Base-by-base conservation (phyloP, 2,888 invertebrate species). In the Alloplasta piceator region DNA sequence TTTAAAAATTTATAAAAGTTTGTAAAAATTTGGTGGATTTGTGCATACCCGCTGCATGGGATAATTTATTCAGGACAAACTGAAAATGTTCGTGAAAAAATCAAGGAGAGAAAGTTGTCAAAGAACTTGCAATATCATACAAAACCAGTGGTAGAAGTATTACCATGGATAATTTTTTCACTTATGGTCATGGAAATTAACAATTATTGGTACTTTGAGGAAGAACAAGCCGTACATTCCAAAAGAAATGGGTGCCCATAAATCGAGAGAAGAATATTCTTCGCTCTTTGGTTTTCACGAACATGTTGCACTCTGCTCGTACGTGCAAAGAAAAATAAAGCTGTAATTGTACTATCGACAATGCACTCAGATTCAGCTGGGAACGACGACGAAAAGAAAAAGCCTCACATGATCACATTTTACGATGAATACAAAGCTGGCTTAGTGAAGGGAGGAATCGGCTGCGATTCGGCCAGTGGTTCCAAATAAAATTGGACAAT, bases 21-120 rank as follows among this genome's bases (percentile, higher is more conserved):
- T n/a, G n/a, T n/a, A n/a, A n/a, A n/a, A n/a, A 77, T 87, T 5
- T 87, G 83, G 83, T 87, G 86, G 86, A 76, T 85, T 56, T 85
- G 86, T 50, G 38, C 82, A 14, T 86, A 85, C 80, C 84, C 86
- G 12, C 60, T 85, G 41, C 16, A 74, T 7, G 87, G 86, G 10
- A 67, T 80, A 41, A 73, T 86, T 6, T 87, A 87, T 70, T 84
- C 83, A 38, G 85, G 85, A 36, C 86, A 84, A 80, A 66, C 55
- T 7, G 67, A 14, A 75, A 86, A 80, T 76, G 83, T 82, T 16
- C 84, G 84, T 1, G 85, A 88, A 79, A 83, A 80, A 86, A 87
- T 79, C 75, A 82, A 61, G 87, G 86, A 16, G 84, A 87, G 74
- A 78, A 82, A 83, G 87, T 87, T 14, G 85, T 88, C 55, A 89